Base-by-base conservation (phyloP, 2,888 invertebrate genomes). In the Acleris sparsana region DNA sequence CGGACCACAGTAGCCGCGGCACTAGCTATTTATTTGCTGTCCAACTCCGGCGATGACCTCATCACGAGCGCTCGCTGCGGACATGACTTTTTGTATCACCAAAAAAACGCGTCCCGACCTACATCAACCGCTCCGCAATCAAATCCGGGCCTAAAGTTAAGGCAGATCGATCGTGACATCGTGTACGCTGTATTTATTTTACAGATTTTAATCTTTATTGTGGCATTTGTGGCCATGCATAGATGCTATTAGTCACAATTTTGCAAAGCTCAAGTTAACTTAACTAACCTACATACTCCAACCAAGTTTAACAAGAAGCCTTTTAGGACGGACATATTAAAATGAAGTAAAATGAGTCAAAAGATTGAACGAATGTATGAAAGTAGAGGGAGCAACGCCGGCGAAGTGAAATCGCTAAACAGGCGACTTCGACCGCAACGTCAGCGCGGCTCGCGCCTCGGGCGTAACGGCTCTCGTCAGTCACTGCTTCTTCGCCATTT, bases 71-170 rank as follows among this genome's bases (percentile, higher is more conserved):
- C 77, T 75, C 75, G 71, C 77, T 76, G 77, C 78, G 77, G 76
- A 80, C 79, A 75, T 76, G 64, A 70, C 75, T 86, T 88, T 88
- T 88, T 86, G 75, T 79, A 75, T 65, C 72, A 68, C 74, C 65
- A 73, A 84, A 87, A 46, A 87, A 85, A 76, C 73, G 73, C 70
- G 72, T 77, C 86, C 78, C 86, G 91, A 92, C 92, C 92, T 92
- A 88, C 89, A 87, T 83, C 89, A 92, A 91, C 78, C 71, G 75
- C 68, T 51, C n/a, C 63, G 74, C 79, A 84, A 85, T 84, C 84
- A 86, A 78, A 71, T 20, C 70, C 75, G 76, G 66, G 52, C 48
- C 57, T 62, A 25, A 62, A 57, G 46, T 61, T 52, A 33, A 39
- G 65, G 60, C 53, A 60, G 52, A 61, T 49, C 16, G 52, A 60